A percentile compares a stretch with the other conserved stretches of the same genome.
Evolutionary conservation across 2,113 vertebrate species (phyloP).

Genomic region (Picathartes gymnocephalus): DNA sequence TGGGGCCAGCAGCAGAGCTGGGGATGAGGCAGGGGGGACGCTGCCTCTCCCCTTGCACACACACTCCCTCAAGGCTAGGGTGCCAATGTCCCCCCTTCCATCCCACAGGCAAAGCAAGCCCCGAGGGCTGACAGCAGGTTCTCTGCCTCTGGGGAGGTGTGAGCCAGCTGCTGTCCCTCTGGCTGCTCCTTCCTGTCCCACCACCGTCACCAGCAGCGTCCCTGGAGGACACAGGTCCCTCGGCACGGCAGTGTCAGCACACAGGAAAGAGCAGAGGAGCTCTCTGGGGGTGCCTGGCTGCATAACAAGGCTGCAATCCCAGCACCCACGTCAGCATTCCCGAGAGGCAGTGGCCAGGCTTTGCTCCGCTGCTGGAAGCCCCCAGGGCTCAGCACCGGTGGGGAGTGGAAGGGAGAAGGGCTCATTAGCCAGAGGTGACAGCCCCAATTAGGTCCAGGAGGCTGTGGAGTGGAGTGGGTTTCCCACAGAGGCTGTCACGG

Average conservation of each 20-base stretch:
- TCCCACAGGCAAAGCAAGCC: background rate
- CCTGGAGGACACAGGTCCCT: background rate
- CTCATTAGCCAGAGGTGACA: background rate
- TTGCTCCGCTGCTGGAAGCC: background rate
- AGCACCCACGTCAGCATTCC: background rate
- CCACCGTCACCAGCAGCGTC: slow-evolving; percentile 42
- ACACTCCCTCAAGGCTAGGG: background rate
- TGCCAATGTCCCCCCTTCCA: background rate
- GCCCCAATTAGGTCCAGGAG: background rate
- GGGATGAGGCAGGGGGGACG: background rate
- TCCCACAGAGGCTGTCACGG: background rate
- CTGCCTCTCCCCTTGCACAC: background rate
- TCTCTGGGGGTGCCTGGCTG: background rate
- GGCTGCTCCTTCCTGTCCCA: slow-evolving; percentile 41
- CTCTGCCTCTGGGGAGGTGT: background rate
- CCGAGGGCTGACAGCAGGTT: background rate
- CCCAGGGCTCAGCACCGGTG: background rate
- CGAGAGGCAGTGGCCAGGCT: background rate
- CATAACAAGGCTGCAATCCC: background rate
- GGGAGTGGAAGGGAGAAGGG: background rate
- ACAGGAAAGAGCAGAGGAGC: background rate
- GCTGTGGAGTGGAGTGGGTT: background rate
- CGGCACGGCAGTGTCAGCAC: background rate
- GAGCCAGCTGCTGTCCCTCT: background rate
- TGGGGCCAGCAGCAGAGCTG: background rate